Evolutionary conservation across 2,797 vertebrate genomes (phyloP).

Genomic region (Melanotaenia maccullochi): DNA sequence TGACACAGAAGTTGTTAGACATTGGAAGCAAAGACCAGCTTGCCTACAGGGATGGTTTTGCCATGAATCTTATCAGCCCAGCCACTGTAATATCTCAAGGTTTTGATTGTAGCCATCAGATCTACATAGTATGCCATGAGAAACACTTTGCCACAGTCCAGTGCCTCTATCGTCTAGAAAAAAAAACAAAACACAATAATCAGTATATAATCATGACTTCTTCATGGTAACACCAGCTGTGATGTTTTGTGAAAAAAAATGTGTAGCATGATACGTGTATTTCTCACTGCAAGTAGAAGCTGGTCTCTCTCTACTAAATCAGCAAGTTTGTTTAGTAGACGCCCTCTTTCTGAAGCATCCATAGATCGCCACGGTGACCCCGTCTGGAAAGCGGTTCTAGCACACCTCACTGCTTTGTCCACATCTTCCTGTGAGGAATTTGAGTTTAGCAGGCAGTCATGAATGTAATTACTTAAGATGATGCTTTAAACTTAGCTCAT

Average conservation of each 20-base stretch:
- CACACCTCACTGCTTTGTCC: constrained; percentile 87
- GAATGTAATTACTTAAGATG: no score
- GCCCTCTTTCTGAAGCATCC: constrained; percentile 89
- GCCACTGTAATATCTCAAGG: constrained; percentile 87
- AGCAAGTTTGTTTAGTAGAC: constrained; percentile 85
- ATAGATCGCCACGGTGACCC: constrained; percentile 90
- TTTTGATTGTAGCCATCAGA: constrained; percentile 86
- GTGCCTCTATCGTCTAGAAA: constrained; percentile 86
- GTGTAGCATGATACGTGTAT: constrained; percentile 4
- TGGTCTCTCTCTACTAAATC: constrained; percentile 89
- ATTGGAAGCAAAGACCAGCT: no score
- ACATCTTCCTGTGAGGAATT: constrained; percentile 81
- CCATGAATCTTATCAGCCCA: constrained; percentile 93
- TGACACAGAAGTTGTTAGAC: no score
- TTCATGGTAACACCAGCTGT: neutral
- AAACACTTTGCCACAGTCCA: constrained; percentile 89
- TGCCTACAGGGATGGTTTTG: no score
- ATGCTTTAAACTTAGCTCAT: no score
- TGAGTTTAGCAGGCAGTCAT: no score
- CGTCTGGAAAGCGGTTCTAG: constrained; percentile 86
- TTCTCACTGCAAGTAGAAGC: constrained; percentile 86
- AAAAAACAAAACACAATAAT: constrained; percentile 5
- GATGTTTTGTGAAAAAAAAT: neutral
- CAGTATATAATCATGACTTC: neutral
- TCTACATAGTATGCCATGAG: constrained; percentile 85